Percentiles rank a stretch among this genome's conserved stretches.
These are phyloP conservation scores for Neostethus bicornis DNA, from an alignment of 2,797 vertebrate species.

Conservation along the genomic window DNA sequence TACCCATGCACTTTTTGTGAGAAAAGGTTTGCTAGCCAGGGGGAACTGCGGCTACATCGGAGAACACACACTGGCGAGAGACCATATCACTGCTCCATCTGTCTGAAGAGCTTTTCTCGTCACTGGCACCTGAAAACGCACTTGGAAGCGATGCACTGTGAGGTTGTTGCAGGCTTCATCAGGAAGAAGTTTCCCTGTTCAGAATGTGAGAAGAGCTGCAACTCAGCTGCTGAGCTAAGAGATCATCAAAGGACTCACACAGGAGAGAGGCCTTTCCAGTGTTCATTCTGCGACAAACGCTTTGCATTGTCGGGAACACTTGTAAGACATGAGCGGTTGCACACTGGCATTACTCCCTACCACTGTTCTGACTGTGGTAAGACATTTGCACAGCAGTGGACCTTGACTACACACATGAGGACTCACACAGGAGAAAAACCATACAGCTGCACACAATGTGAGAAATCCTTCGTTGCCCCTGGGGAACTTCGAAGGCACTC, in stretches of 20 bases:
- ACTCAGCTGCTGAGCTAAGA: conserved; percentile 73
- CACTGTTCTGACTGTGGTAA: conserved; percentile 76
- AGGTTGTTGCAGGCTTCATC: conserved; percentile 63
- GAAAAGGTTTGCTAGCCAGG: conserved; percentile 77
- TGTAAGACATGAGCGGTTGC: conserved; percentile 75
- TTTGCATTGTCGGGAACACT: conserved; percentile 74
- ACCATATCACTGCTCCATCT: conserved; percentile 75
- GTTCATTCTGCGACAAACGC: conserved; percentile 76
- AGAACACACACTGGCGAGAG: conserved; percentile 75
- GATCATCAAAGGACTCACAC: conserved; percentile 78
- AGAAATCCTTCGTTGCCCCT: conserved; percentile 72
- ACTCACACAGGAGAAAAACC: conserved; percentile 77
- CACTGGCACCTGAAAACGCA: conserved; percentile 79
- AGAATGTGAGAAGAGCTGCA: conserved; percentile 75
- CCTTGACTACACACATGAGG: conserved; percentile 76
- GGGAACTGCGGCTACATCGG: conserved; percentile 73
- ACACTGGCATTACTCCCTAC: conserved; percentile 76
- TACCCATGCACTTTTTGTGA: conserved; percentile 76
- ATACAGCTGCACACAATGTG: conserved; percentile 73
- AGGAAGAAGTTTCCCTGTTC: conserved; percentile 76
- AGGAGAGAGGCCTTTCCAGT: conserved; percentile 76
- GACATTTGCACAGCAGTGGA: conserved; percentile 79
- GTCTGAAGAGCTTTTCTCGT: conserved; percentile 74
- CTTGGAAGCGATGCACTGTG: conserved; percentile 74
- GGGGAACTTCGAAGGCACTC: conserved; percentile 76